These are phyloP conservation scores for Eupelmus urozonus DNA, from an alignment of 2,888 invertebrate genomes.

Conservation along the genomic window DNA sequence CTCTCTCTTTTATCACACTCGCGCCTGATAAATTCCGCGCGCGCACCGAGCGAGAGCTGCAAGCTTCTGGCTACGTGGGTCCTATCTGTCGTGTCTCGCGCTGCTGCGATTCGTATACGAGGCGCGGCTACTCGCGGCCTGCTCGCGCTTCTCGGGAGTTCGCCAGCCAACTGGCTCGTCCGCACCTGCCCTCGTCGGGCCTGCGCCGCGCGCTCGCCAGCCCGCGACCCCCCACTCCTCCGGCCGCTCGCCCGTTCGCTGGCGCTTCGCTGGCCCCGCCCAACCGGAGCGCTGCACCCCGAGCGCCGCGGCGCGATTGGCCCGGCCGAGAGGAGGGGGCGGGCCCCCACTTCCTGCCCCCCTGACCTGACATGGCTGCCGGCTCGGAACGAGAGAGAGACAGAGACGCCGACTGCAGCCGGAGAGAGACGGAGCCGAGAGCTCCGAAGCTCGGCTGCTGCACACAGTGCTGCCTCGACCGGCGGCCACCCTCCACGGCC, in stretches of 20 bases:
- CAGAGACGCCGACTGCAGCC: no score
- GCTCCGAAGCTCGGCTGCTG: no score
- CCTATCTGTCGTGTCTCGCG: no score
- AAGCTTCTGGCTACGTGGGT: no score
- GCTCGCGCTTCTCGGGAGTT: slow-evolving; percentile 70
- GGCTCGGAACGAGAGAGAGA: no score
- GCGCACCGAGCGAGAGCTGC: slow-evolving; percentile 37
- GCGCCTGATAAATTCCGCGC: slow-evolving; percentile 18
- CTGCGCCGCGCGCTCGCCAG: slow-evolving; percentile 10
- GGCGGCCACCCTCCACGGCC: no score
- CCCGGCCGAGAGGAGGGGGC: neutral
- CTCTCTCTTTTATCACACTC: slow-evolving; percentile 16
- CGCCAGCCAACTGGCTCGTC: slow-evolving; percentile 73
- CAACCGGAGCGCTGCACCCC: neutral
- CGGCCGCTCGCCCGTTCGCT: neutral
- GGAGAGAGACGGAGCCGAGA: no score
- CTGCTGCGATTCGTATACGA: neutral
- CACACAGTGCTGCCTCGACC: no score
- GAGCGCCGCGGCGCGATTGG: neutral
- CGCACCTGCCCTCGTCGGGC: slow-evolving; percentile 61
- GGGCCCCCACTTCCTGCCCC: no score
- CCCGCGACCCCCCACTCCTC: neutral
- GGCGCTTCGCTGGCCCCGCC: neutral
- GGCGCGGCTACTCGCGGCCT: neutral
- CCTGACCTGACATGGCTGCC: no score